These are phyloP conservation scores for Wiebesia pumilae DNA, from an alignment of 1,140 invertebrate species.

Conservation along the genomic window DNA sequence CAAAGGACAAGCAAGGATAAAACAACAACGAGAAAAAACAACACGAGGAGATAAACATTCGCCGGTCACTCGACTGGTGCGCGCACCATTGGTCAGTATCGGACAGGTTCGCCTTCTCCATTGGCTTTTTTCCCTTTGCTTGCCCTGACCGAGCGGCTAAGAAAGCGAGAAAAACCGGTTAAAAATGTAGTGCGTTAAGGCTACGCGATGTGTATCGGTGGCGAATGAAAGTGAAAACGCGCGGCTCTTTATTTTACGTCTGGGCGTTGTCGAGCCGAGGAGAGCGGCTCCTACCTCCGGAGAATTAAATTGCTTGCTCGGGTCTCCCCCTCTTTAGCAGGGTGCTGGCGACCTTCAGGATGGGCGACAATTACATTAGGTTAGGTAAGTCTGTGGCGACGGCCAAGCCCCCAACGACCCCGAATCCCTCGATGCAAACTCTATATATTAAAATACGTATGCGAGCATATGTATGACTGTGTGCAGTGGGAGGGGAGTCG, in stretches of 20 bases:
- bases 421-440: neutral
- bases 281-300: neutral
- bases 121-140: too few species aligned
- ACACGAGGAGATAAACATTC: too few species aligned
- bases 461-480: neutral
- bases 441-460: too few species aligned
- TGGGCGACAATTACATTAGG: slow-evolving; percentile 71
- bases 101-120: neutral
- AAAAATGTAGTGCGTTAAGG: slow-evolving; percentile 17
- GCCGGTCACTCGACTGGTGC: too few species aligned
- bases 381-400: slow-evolving; percentile 66
- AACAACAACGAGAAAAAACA: too few species aligned
- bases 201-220: neutral
- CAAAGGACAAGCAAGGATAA: too few species aligned
- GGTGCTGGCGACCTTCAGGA: slow-evolving; percentile 53
- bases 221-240: too few species aligned
- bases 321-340: too few species aligned
- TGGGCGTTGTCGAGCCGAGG: neutral
- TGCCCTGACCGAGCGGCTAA: neutral
- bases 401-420: slow-evolving; percentile 15
- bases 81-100: too few species aligned
- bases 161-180: slow-evolving; percentile 17
- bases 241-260: neutral
- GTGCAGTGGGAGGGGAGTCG: neutral
- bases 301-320: neutral